These are phyloP conservation scores for Lontra canadensis DNA, from an alignment of 2,113 vertebrate genomes.

Conservation along the genomic window DNA sequence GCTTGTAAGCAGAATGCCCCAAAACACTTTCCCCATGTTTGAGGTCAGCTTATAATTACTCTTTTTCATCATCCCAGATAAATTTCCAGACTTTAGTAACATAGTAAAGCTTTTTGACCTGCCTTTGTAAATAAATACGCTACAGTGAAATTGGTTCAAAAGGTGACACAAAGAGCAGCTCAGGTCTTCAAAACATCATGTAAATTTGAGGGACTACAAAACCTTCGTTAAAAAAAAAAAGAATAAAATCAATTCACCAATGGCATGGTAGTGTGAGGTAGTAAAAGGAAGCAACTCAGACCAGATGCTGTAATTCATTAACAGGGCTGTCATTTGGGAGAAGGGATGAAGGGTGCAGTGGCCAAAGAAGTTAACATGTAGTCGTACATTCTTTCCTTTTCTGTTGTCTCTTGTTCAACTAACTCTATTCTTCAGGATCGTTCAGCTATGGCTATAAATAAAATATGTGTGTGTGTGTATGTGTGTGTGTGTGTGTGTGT, in stretches of 20 bases:
- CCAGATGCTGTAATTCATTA: not conserved
- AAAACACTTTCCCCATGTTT: not conserved
- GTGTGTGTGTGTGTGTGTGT: not conserved
- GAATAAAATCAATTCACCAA: not conserved
- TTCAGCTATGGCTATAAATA: not conserved
- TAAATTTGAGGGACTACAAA: not conserved
- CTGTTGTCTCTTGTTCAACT: not conserved
- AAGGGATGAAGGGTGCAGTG: not conserved
- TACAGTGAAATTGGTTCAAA: conserved; percentile 38
- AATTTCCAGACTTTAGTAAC: conserved; percentile 12
- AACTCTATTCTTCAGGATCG: not conserved
- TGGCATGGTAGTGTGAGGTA: not conserved
- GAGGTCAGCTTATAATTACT: not conserved
- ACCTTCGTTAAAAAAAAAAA: not conserved
- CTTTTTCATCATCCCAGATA: not conserved
- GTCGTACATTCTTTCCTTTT: not conserved
- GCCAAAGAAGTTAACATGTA: not conserved
- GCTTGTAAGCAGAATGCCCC: not conserved
- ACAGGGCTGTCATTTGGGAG: not conserved
- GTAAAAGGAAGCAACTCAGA: conserved; percentile 11
- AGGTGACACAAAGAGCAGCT: conserved; percentile 39
- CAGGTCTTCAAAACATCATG: conserved; percentile 32
- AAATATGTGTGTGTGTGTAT: not conserved
- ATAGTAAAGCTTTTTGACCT: not conserved
- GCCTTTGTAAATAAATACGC: not conserved